Evolutionary conservation across 2,888 invertebrate genomes (phyloP), one percentile per base, ranked within the genome.

Genomic region (Lycia hirtaria): DNA sequence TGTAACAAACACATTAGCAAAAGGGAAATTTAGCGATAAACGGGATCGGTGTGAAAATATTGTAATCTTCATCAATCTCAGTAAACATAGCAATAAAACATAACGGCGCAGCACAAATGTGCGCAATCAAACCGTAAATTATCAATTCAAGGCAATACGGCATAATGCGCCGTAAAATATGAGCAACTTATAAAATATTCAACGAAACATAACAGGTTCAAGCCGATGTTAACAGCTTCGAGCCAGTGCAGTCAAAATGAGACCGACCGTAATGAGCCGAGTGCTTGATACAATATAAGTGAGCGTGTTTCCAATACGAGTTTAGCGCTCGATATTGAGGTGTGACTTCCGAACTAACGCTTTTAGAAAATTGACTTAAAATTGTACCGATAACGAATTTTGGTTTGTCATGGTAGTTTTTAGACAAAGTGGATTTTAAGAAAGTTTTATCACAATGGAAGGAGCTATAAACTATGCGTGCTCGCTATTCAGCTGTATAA

Each of bases 151-250:
- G 51, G 56, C 55, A 53, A 75, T 72, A 62, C 60, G 57, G 57
- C 50, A 62, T 72, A 79, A 78, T 75, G 69, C 61, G 65, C 58
- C 71, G 75, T 80, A 72, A 76, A 79, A 76, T 76, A 76, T 75
- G 71, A 76, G 66, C 73, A 69, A 69, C 69, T 68, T 67, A 76
- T 80, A 77, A 80, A 76, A 72, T 75, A 78, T 80, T 77, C 76
- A 75, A 71, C 70, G 64, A 70, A 73, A 70, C 71, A 70, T 73
- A 71, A 73, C 62, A 62, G 40, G 24, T 52, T 35, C 32, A 32
- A 43, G 47, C n/a, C n/a, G n/a, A n/a, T n/a, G n/a, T n/a, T n/a
- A n/a, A n/a, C n/a, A n/a, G n/a, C n/a, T n/a, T n/a, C n/a, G 44
- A 55, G 63, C 55, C 38, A 53, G 59, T 67, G 69, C 62, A 70